A percentile compares a stretch with the other conserved stretches of the same genome.
These are phyloP conservation scores for Babylonia areolata DNA, from an alignment of 1,140 invertebrate species.

Conservation along the genomic window DNA sequence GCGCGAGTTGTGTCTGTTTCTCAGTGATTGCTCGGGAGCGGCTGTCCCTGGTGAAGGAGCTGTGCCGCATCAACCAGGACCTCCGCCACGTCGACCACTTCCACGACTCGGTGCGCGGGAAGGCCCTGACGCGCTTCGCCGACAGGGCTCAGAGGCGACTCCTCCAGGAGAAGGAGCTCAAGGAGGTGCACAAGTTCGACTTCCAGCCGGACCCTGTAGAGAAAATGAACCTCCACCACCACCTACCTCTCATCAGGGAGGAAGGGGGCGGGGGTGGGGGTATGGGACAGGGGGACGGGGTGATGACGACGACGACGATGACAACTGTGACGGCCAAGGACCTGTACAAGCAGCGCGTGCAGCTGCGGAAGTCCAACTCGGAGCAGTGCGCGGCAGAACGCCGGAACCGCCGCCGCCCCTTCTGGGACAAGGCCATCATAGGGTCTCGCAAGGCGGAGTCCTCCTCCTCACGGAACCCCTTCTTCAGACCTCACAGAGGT, in stretches of 20 bases:
- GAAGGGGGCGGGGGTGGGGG: not conserved
- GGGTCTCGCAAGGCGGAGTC: not conserved
- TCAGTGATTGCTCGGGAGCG: slow-evolving; percentile 35
- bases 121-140: slow-evolving; percentile 24
- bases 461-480: not conserved
- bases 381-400: slow-evolving; percentile 23
- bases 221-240: slow-evolving; percentile 21
- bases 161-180: slow-evolving; percentile 31
- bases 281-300: not conserved
- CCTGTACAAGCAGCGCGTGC: slow-evolving; percentile 24
- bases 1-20: not conserved
- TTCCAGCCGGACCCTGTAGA: slow-evolving; percentile 41
- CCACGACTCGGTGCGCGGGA: slow-evolving; percentile 21
- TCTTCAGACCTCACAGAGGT: too few species aligned
- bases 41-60: slow-evolving; percentile 36
- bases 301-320: slow-evolving; percentile 2
- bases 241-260: slow-evolving; percentile 6
- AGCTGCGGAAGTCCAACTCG: slow-evolving; percentile 22
- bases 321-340: slow-evolving; percentile 24
- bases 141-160: slow-evolving; percentile 2
- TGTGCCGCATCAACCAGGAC: slow-evolving; percentile 32
- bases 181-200: slow-evolving; percentile 27
- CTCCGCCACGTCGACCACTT: slow-evolving; percentile 27
- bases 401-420: not conserved
- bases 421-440: slow-evolving; percentile 32